Evolutionary conservation across 1,140 invertebrate species (phyloP).

Genomic region (Agrilus planipennis): DNA sequence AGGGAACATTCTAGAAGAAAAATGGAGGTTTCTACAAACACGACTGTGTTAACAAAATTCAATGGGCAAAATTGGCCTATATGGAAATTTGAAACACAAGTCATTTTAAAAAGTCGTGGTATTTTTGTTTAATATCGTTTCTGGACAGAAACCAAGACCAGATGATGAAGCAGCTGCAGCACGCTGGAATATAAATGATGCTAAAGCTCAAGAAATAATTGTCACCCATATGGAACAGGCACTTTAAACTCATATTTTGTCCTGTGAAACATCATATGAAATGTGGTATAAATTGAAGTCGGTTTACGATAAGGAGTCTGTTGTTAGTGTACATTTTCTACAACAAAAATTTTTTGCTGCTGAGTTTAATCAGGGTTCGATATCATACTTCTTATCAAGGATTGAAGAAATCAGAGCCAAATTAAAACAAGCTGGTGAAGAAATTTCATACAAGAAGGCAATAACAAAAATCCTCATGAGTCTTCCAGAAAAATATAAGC

Average conservation of each 20-base stretch:
- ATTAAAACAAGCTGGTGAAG: conserved; percentile 20
- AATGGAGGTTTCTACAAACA: too few species aligned
- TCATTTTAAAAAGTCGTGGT: conserved; percentile 9
- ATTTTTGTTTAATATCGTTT: conserved; percentile 7
- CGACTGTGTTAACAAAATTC: background rate
- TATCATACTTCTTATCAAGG: conserved; percentile 23
- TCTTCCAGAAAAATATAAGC: conserved; percentile 18
- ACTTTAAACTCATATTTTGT: conserved; percentile 20
- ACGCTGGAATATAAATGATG: conserved; percentile 16
- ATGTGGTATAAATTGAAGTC: conserved; percentile 25
- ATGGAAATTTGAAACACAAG: conserved; percentile 14
- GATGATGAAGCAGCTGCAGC: background rate
- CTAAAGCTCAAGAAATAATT: conserved; percentile 17
- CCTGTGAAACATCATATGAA: conserved; percentile 22
- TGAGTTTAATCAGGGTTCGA: conserved; percentile 24
- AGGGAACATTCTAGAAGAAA: too few species aligned
- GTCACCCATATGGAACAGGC: conserved; percentile 16
- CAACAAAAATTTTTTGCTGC: conserved; percentile 19
- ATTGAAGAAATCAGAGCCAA: conserved; percentile 22
- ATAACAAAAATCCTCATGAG: conserved; percentile 30
- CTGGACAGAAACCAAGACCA: conserved; percentile 4
- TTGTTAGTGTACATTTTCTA: too few species aligned
- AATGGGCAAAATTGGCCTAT: conserved; percentile 9
- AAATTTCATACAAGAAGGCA: conserved; percentile 21
- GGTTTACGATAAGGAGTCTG: conserved; percentile 26